Percentiles rank a stretch among this genome's conserved stretches.
phyloP scores from a whole-genome alignment of 2,113 vertebrate species.

The Takifugu flavidus region DNA sequence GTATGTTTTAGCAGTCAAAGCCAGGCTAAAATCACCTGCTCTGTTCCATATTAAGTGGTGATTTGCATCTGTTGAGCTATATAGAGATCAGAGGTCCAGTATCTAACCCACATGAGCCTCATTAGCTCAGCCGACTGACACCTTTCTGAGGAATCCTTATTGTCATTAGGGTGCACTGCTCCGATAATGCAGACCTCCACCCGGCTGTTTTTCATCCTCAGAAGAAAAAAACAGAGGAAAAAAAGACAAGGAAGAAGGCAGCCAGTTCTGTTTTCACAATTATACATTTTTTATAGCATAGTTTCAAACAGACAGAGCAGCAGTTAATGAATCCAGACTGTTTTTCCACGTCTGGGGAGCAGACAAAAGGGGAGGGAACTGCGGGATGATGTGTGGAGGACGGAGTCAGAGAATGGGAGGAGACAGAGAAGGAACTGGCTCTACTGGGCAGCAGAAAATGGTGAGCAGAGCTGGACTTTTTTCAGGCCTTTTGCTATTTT shows the following conservation, averaged over 20 bases:
- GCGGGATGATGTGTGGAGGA: slow-evolving; percentile 36
- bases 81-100: no score
- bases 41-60: not conserved
- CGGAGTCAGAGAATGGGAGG: slow-evolving; percentile 38
- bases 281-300: slow-evolving; percentile 50
- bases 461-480: slow-evolving; percentile 11
- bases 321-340: slow-evolving; percentile 64
- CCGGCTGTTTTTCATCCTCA: slow-evolving; percentile 23
- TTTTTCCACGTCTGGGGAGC: slow-evolving; percentile 54
- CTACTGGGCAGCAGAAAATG: slow-evolving; percentile 23
- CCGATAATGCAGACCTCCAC: slow-evolving; percentile 11
- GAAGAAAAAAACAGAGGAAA: slow-evolving; percentile 19
- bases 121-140: no score
- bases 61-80: slow-evolving; percentile 10
- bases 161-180: no score
- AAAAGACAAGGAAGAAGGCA: slow-evolving; percentile 31
- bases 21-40: not conserved
- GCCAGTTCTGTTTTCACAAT: slow-evolving; percentile 57
- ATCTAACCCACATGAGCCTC: no score
- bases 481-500: not conserved
- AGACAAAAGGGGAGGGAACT: slow-evolving; percentile 32
- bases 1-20: not conserved
- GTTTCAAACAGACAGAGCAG: slow-evolving; percentile 57
- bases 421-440: slow-evolving; percentile 35
- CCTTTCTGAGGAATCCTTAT: no score